phyloP scores from a whole-genome alignment of 2,888 invertebrate genomes.

The Micoletzkya japonica region DNA sequence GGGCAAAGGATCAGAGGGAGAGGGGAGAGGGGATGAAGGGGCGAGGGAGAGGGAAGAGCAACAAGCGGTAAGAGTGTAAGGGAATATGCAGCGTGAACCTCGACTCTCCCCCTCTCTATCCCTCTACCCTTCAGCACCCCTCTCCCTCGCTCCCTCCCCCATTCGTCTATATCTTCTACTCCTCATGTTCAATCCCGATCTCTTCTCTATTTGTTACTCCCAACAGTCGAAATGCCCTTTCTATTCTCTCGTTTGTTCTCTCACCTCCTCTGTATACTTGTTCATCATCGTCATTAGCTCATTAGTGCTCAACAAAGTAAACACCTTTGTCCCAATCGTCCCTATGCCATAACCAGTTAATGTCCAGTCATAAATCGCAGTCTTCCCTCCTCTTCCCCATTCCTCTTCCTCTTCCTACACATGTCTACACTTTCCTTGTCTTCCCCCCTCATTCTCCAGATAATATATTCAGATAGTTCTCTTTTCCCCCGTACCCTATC shows the following conservation, averaged over 20 bases:
- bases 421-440: not conserved
- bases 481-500: no score
- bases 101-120: not conserved
- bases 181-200: no score
- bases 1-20: slow-evolving; percentile 22
- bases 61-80: not conserved
- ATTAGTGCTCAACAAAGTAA: no score
- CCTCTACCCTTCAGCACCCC: slow-evolving; percentile 5
- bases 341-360: no score
- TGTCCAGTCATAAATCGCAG: no score
- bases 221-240: not conserved
- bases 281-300: not conserved
- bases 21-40: slow-evolving; percentile 30
- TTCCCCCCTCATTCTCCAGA: not conserved
- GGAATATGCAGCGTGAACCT: not conserved
- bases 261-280: not conserved
- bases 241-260: not conserved
- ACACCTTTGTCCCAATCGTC: no score
- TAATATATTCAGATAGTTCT: no score
- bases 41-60: slow-evolving; percentile 27
- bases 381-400: not conserved
- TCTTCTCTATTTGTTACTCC: not conserved
- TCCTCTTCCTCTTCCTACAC: not conserved
- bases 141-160: not conserved
- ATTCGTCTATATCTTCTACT: no score